phyloP scores from a whole-genome alignment of 2,113 vertebrate genomes.

The Pycnonotus jocosus region DNA sequence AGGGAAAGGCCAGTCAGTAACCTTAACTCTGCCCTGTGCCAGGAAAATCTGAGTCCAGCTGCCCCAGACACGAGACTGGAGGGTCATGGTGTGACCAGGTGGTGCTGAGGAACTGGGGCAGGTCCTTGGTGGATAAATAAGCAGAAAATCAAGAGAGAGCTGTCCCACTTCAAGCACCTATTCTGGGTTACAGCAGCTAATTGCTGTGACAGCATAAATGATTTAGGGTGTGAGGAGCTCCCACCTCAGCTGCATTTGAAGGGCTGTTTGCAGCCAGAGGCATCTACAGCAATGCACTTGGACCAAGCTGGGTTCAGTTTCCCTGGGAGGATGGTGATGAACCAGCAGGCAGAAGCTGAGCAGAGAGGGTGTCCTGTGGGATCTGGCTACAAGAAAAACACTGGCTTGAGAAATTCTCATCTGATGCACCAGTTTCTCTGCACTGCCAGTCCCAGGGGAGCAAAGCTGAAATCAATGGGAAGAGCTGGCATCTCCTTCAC shows the following conservation, averaged over 20 bases:
- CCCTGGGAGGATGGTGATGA: constrained; percentile 29
- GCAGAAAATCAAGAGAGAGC: background rate
- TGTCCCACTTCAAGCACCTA: background rate
- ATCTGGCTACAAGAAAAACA: constrained; percentile 31
- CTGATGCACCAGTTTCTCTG: background rate
- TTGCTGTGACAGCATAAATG: background rate
- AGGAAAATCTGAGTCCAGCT: background rate
- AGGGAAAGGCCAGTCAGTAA: background rate
- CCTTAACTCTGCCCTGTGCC: background rate
- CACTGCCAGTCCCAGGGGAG: background rate
- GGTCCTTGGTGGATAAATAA: background rate
- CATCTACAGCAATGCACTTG: background rate
- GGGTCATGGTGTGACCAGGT: background rate
- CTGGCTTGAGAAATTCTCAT: constrained; percentile 32
- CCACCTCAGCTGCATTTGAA: background rate
- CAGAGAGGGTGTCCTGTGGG: background rate
- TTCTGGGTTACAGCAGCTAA: background rate
- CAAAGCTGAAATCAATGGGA: constrained; percentile 15
- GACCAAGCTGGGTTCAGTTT: background rate
- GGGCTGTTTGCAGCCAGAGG: constrained; percentile 13
- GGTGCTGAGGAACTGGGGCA: background rate
- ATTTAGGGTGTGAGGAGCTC: background rate
- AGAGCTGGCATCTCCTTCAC: constrained; percentile 17
- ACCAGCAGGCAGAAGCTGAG: constrained; percentile 1
- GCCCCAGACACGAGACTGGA: background rate